These are phyloP conservation scores for Conger conger DNA, from an alignment of 2,113 vertebrate genomes.

Conservation along the genomic window DNA sequence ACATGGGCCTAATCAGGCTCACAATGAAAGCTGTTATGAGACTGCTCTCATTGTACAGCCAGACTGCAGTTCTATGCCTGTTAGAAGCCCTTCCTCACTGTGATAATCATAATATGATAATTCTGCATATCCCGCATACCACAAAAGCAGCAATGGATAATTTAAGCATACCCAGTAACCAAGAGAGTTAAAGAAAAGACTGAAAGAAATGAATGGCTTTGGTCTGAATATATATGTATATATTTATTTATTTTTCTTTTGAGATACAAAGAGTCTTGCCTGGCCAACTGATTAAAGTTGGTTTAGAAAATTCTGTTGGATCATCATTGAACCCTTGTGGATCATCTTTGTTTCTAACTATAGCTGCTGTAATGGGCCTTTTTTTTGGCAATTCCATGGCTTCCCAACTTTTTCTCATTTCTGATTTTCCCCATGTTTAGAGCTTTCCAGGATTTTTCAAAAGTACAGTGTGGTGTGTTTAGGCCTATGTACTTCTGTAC, in stretches of 20 bases:
- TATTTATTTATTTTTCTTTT: conserved; percentile 11
- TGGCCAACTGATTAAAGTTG: neutral
- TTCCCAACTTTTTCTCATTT: too few relatives aligned
- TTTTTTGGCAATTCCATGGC: too few relatives aligned
- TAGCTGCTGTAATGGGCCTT: neutral
- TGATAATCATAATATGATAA: too few relatives aligned
- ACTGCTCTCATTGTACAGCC: too few relatives aligned
- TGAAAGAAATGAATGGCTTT: neutral
- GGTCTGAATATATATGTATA: neutral
- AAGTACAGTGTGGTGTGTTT: too few relatives aligned
- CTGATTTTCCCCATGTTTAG: too few relatives aligned
- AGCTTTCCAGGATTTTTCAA: too few relatives aligned
- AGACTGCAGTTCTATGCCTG: too few relatives aligned
- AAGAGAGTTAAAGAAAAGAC: neutral
- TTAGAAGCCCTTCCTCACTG: too few relatives aligned
- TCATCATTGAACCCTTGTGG: neutral
- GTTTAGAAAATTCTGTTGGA: conserved; percentile 4
- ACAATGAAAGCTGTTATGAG: too few relatives aligned
- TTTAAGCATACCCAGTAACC: neutral
- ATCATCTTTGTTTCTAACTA: conserved; percentile 12
- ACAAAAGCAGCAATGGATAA: neutral
- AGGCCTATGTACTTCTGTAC: too few relatives aligned
- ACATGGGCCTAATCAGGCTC: too few relatives aligned
- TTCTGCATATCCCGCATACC: neutral
- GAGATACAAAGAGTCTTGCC: neutral